Conservation (phyloP, 2,888 invertebrate species). For the Pandemis corylana region DNA sequence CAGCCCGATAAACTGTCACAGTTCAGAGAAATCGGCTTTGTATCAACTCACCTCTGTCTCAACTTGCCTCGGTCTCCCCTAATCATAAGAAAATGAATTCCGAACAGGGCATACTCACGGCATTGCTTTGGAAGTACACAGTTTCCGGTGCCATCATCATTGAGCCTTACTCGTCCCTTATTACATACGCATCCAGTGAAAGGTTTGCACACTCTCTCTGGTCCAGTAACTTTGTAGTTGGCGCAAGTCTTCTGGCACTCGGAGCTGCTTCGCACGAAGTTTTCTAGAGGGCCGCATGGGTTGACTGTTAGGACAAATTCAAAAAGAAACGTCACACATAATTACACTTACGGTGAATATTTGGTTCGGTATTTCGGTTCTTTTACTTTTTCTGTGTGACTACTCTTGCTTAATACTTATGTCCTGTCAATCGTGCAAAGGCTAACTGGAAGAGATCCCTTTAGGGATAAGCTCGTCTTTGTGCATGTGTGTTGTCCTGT, state of each 20-base stretch:
- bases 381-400: no score
- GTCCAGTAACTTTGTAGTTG: slow-evolving; percentile 35
- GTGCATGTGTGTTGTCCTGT: no score
- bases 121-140: slow-evolving; percentile 30
- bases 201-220: slow-evolving; percentile 28
- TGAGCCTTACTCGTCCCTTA: slow-evolving; percentile 21
- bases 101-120: slow-evolving; percentile 16
- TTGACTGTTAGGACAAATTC: slow-evolving; percentile 6
- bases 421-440: no score
- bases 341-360: no score
- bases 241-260: slow-evolving; percentile 30
- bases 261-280: slow-evolving; percentile 19
- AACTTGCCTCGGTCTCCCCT: no score
- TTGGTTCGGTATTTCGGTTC: no score
- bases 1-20: no score
- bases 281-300: slow-evolving; percentile 27
- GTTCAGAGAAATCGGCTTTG: no score
- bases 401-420: no score
- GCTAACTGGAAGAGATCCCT: no score
- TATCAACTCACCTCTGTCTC: no score
- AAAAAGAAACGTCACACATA: not conserved
- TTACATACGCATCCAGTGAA: slow-evolving; percentile 29
- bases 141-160: slow-evolving; percentile 25
- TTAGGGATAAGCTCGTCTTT: no score
- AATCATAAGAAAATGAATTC: not conserved